Conservation (phyloP, 2,113 vertebrate genomes). For the Hemichromis elongatus region DNA sequence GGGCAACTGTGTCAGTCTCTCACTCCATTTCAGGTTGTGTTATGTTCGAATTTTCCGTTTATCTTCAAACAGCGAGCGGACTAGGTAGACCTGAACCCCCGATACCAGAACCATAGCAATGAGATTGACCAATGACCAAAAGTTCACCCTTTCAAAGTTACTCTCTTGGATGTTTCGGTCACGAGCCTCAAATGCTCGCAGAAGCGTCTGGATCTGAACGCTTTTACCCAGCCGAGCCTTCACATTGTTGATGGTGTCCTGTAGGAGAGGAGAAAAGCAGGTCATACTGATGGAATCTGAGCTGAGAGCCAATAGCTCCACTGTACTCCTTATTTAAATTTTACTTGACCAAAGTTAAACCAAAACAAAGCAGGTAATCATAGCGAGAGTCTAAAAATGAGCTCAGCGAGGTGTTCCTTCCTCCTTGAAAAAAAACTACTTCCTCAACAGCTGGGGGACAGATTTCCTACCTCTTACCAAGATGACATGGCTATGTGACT, state of each 20-base stretch:
- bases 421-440: not conserved
- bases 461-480: slow-evolving; percentile 16
- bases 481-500: not conserved
- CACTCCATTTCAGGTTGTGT: not conserved
- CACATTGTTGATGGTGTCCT: slow-evolving; percentile 95
- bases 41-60: slow-evolving; percentile 90
- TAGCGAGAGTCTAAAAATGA: not conserved
- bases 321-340: not conserved
- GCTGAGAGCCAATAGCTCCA: not conserved
- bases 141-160: slow-evolving; percentile 90
- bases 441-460: slow-evolving; percentile 46
- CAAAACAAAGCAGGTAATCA: not conserved
- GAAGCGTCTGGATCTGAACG: slow-evolving; percentile 88
- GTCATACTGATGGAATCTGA: not conserved
- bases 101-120: slow-evolving; percentile 86
- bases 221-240: slow-evolving; percentile 92
- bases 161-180: slow-evolving; percentile 97
- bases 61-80: slow-evolving; percentile 93
- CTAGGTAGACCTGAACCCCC: slow-evolving; percentile 87
- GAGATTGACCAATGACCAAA: slow-evolving; percentile 90
- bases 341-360: not conserved
- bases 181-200: slow-evolving; percentile 93
- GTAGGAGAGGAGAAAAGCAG: slow-evolving; percentile 36
- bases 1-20: not conserved
- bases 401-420: not conserved